Base-by-base conservation (phyloP, 2,797 vertebrate genomes). In the Rousettus madagascariensis region DNA sequence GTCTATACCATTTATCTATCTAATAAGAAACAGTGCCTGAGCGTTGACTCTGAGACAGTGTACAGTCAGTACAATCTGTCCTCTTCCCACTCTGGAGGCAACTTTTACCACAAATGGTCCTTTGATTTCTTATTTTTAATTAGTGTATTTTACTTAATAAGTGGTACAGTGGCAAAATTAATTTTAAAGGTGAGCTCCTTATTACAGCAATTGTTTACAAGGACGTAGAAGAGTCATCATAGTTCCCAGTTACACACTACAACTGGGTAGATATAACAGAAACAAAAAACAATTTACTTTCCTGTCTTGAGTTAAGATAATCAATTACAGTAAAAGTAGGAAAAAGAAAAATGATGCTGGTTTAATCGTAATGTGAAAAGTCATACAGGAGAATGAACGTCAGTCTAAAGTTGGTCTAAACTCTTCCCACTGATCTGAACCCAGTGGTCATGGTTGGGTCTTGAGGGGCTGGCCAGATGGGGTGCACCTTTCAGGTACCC, bases 101-200 rank as follows among this genome's bases (percentile, higher is more conserved):
- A 86, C 30, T 71, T 59, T 43, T 77, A 63, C 53, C 63, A 82
- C 33, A 86, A 92, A 68, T 43, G 63, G n/a, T 69, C 85, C 33
- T 96, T 41, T 83, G 30, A 49, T 68, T 87, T 87, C 51, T 88
- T 85, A 68, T 82, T 91, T 95, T 95, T 87, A 95, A 84, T 86
- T 95, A 95, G 12, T 46, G 88, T 46, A 38, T 53, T 71, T 83
- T 84, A 61, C 30, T 68, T 90, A 92, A 30, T 77, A 80, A 95
- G 30, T 55, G 49, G 10, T 8, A 59, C 17, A 20, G 24, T 8
- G 30, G 78, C 49, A 86, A 69, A 85, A 93, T 28, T 69, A 57
- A 82, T 49, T 75, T 22, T 36, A 88, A 92, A 69, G 22, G 72
- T 78, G 24, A 90, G 10, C 53, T 90, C 26, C 28, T 59, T n/a